These are phyloP conservation scores for Gila robusta DNA, from an alignment of 2,797 vertebrate genomes.

Conservation along the genomic window DNA sequence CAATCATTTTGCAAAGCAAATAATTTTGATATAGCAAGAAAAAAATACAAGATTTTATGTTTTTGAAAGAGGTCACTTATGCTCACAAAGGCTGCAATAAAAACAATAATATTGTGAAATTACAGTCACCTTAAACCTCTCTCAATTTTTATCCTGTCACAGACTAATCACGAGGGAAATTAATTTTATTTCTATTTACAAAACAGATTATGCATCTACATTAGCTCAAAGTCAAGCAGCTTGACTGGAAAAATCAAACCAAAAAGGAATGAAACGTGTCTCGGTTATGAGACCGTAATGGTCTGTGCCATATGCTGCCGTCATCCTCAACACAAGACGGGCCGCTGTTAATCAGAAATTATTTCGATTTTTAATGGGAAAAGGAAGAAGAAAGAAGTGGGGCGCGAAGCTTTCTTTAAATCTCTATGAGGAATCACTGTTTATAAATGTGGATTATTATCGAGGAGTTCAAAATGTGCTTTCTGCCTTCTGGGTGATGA, in stretches of 20 bases:
- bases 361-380: constrained; percentile 78
- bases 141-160: not conserved
- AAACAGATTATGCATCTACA: not conserved
- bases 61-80: not conserved
- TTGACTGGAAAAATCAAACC: not conserved
- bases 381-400: constrained; percentile 78
- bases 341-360: constrained; percentile 82
- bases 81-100: not conserved
- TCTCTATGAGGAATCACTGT: constrained; percentile 51
- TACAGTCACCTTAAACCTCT: not conserved
- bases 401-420: constrained; percentile 76
- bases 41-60: not conserved
- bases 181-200: constrained; percentile 10
- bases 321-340: constrained; percentile 84
- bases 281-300: constrained; percentile 66
- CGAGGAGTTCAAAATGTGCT: constrained; percentile 75
- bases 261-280: not conserved
- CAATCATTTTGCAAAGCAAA: not conserved
- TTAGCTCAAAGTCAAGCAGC: constrained; percentile 16
- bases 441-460: constrained; percentile 83
- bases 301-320: constrained; percentile 85
- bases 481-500: constrained; percentile 65
- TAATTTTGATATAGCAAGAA: not conserved
- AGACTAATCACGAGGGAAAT: not conserved
- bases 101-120: not conserved